Percentiles rank a stretch among this genome's conserved stretches.
phyloP scores from a whole-genome alignment of 2,888 invertebrate genomes.

The Ecdyonurus torrentis region DNA sequence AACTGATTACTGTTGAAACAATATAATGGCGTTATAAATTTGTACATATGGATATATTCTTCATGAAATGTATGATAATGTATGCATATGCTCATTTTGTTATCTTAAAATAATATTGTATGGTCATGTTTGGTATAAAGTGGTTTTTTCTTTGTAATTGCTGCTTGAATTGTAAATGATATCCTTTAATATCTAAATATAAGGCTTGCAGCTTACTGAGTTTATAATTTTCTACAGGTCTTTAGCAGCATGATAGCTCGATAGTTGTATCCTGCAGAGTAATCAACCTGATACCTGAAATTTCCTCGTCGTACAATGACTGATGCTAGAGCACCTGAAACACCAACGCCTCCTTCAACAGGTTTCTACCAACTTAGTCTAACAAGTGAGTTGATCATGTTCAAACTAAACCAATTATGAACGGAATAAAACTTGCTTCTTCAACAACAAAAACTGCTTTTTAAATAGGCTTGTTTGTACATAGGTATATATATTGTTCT shows the following conservation, averaged over 20 bases:
- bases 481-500: too few relatives aligned
- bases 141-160: too few relatives aligned
- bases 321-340: not conserved
- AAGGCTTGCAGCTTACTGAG: not conserved
- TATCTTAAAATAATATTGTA: too few relatives aligned
- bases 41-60: too few relatives aligned
- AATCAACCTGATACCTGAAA: not conserved
- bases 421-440: not conserved
- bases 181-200: too few relatives aligned
- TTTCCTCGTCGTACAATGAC: too few relatives aligned
- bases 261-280: not conserved
- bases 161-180: too few relatives aligned
- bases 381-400: slow-evolving; percentile 35
- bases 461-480: too few relatives aligned
- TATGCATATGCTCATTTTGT: too few relatives aligned
- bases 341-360: not conserved
- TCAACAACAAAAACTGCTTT: too few relatives aligned
- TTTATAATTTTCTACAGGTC: not conserved
- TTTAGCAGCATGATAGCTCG: not conserved
- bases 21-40: not conserved
- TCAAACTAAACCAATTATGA: not conserved
- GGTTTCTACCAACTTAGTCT: slow-evolving; percentile 50
- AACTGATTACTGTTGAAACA: not conserved
- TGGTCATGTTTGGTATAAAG: too few relatives aligned
- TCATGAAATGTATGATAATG: too few relatives aligned